phyloP scores from a whole-genome alignment of 1,140 invertebrate species.

The Drosophila insularis region DNA sequence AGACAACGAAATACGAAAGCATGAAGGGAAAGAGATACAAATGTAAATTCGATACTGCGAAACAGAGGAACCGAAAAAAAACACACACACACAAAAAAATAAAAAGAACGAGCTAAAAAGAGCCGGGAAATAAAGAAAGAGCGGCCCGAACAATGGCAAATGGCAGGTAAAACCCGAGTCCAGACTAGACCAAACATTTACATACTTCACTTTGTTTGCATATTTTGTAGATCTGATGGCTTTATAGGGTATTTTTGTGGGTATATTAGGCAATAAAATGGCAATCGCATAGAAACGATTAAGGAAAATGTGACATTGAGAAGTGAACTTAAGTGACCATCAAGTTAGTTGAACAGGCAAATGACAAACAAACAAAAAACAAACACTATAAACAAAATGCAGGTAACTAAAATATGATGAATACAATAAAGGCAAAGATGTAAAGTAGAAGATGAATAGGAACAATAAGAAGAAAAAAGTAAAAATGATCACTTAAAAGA shows the following conservation, averaged over 20 bases:
- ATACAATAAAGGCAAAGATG: no score
- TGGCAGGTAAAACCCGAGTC: conserved; percentile 55
- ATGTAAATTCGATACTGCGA: conserved; percentile 7
- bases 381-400: no score
- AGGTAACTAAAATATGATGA: no score
- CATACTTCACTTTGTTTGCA: conserved; percentile 69
- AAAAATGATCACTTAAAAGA: neutral
- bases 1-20: neutral
- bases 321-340: no score
- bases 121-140: neutral
- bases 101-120: neutral
- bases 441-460: no score
- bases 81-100: conserved; percentile 10
- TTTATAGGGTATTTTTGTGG: conserved; percentile 29
- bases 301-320: no score
- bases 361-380: no score
- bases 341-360: no score
- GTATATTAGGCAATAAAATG: neutral
- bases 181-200: conserved; percentile 62
- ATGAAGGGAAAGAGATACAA: neutral
- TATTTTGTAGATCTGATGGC: conserved; percentile 43
- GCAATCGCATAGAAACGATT: no score
- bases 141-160: conserved; percentile 43
- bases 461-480: neutral
- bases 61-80: conserved; percentile 9